A percentile compares a stretch with the other conserved stretches of the same genome.
Conservation (phyloP, 2,113 vertebrate genomes). For the Antigone vipio region DNA sequence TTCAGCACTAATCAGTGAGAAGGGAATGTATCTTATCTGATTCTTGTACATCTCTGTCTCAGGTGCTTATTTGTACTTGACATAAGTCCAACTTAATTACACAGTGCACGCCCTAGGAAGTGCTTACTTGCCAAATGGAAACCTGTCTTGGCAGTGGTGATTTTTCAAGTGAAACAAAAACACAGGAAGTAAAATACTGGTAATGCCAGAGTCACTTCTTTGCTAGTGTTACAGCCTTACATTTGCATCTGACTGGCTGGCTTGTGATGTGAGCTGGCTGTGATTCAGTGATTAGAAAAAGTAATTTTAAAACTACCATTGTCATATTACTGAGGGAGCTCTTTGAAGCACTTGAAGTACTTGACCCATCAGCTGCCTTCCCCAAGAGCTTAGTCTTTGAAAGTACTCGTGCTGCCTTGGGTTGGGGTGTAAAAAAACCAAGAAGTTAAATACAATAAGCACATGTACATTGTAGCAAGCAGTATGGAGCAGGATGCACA, state of each 20-base stretch:
- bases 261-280: neutral
- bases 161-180: slow-evolving; percentile 31
- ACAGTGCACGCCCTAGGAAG: neutral
- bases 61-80: neutral
- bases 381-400: neutral
- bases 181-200: slow-evolving; percentile 25
- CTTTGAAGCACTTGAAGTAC: neutral
- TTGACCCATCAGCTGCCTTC: neutral
- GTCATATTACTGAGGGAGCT: neutral
- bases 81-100: neutral
- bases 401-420: neutral
- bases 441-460: neutral
- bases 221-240: neutral
- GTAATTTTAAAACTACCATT: neutral
- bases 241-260: neutral
- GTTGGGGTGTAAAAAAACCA: neutral
- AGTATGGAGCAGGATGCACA: neutral
- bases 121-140: neutral
- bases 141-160: neutral
- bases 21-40: neutral
- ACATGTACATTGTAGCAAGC: neutral
- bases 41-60: neutral
- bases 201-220: neutral
- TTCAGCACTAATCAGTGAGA: neutral
- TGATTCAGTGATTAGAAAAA: neutral